Evolutionary conservation across 2,797 vertebrate species (phyloP).

Genomic region (Sebastes elongatus): DNA sequence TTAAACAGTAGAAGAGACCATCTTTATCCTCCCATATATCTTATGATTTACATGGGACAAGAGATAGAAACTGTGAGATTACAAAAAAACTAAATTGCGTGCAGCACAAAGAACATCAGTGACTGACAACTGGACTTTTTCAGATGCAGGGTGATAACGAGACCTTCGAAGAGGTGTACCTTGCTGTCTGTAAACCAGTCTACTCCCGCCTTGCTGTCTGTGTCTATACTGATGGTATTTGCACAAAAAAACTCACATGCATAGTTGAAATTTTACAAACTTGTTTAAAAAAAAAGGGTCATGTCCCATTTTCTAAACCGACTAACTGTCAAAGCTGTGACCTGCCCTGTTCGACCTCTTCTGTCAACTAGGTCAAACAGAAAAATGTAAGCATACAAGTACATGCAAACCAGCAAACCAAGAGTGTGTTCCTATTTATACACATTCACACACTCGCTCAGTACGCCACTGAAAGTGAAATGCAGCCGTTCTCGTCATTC

Average conservation of each 20-base stretch:
- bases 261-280: conserved; percentile 46
- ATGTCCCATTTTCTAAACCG: background rate
- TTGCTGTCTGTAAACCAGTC: background rate
- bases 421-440: background rate
- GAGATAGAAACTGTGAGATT: background rate
- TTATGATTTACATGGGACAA: background rate
- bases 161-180: background rate
- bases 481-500: background rate
- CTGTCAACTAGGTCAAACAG: conserved; percentile 1
- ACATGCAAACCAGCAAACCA: conserved; percentile 1
- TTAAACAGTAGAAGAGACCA: background rate
- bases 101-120: background rate
- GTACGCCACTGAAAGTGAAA: conserved; percentile 6
- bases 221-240: background rate
- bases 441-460: background rate
- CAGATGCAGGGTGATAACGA: background rate
- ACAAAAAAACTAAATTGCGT: background rate
- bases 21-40: background rate
- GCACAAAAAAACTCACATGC: conserved; percentile 25
- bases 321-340: background rate
- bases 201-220: background rate
- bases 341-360: background rate
- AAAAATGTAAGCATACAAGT: background rate
- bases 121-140: background rate
- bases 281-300: background rate